A percentile compares a stretch with the other conserved stretches of the same genome.
These are phyloP conservation scores for Ursus arctos DNA, from an alignment of 2,113 vertebrate genomes.

Conservation along the genomic window DNA sequence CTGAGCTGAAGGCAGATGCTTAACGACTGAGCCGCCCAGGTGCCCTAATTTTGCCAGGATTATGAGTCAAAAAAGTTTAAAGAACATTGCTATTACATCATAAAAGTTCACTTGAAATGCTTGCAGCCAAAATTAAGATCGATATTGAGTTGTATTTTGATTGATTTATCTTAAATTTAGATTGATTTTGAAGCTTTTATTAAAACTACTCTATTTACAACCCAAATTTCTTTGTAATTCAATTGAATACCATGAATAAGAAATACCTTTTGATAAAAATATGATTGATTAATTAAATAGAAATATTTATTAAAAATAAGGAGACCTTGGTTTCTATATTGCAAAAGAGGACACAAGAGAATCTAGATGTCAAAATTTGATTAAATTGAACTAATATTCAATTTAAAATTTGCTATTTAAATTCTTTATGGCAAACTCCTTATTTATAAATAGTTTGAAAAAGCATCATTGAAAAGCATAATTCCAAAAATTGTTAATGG, in stretches of 20 bases:
- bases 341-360: neutral
- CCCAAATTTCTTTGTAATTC: conserved; percentile 3
- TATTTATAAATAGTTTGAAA: neutral
- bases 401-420: conserved; percentile 23
- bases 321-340: neutral
- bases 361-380: neutral
- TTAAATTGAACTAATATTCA: conserved; percentile 4
- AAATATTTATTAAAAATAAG: conserved; percentile 25
- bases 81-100: neutral
- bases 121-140: conserved; percentile 13
- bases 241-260: conserved; percentile 13
- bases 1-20: too few species aligned
- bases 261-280: conserved; percentile 55
- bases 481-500: neutral
- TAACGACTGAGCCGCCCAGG: too few species aligned
- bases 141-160: conserved; percentile 28
- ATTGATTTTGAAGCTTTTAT: conserved; percentile 53
- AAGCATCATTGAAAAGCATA: neutral
- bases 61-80: neutral
- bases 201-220: conserved; percentile 24
- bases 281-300: conserved; percentile 41
- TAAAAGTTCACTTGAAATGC: conserved; percentile 51
- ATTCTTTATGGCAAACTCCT: neutral
- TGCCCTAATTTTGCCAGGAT: neutral
- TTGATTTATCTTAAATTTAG: conserved; percentile 44